These are phyloP conservation scores for Platypus cylindrus DNA, from an alignment of 2,888 invertebrate genomes.

Conservation along the genomic window DNA sequence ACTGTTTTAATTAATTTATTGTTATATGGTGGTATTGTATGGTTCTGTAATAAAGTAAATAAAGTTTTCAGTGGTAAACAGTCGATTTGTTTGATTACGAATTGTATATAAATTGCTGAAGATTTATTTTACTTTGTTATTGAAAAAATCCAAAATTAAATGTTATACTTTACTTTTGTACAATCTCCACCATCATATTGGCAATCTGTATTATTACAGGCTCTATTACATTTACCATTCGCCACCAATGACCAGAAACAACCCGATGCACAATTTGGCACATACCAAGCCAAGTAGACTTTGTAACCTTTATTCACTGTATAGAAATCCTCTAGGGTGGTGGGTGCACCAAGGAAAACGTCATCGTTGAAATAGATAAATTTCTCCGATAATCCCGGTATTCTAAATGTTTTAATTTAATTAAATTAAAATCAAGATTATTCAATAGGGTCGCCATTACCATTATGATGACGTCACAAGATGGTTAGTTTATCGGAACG, in stretches of 20 bases:
- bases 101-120: too few species aligned
- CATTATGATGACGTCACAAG: too few species aligned
- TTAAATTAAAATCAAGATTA: too few species aligned
- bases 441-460: too few species aligned
- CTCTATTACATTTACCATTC: conserved; percentile 65
- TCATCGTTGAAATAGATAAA: conserved; percentile 75
- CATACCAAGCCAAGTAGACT: conserved; percentile 54
- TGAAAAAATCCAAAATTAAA: too few species aligned
- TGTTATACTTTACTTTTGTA: conserved; percentile 5
- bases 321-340: conserved; percentile 53
- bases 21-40: not conserved
- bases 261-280: conserved; percentile 61
- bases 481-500: too few species aligned
- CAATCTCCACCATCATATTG: conserved; percentile 63
- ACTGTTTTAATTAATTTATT: not conserved
- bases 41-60: not conserved
- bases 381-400: conserved; percentile 58
- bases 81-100: too few species aligned
- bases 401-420: conserved; percentile 33
- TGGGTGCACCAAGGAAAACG: conserved; percentile 56
- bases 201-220: conserved; percentile 59
- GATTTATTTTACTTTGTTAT: too few species aligned
- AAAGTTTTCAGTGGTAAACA: too few species aligned
- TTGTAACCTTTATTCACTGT: conserved; percentile 23
- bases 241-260: conserved; percentile 70